phyloP scores from a whole-genome alignment of 2,797 vertebrate species.

The Microchirus variegatus region DNA sequence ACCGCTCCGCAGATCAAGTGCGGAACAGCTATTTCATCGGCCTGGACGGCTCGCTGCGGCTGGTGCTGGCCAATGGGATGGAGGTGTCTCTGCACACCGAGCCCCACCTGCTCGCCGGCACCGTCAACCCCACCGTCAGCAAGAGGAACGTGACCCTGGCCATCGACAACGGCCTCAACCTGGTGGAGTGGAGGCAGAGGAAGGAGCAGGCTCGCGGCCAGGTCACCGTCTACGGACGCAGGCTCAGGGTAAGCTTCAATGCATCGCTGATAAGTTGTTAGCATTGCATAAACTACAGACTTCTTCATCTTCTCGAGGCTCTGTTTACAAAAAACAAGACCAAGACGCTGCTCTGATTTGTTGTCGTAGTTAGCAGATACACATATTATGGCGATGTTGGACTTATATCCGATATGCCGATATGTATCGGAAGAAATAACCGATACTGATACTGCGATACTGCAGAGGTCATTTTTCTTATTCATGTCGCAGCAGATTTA shows the following conservation, averaged over 20 bases:
- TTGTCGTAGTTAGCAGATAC: too few relatives aligned
- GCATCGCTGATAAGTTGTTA: too few relatives aligned
- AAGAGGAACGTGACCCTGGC: conserved; percentile 96
- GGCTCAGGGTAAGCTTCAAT: conserved; percentile 91
- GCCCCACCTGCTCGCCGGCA: conserved; percentile 95
- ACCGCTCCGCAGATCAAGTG: conserved; percentile 89
- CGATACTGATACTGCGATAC: too few relatives aligned
- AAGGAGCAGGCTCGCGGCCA: conserved; percentile 96
- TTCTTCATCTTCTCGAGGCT: too few relatives aligned
- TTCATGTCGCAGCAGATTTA: too few relatives aligned
- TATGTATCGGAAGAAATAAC: too few relatives aligned
- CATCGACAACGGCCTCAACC: conserved; percentile 95
- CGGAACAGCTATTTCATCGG: conserved; percentile 98
- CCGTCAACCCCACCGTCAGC: conserved; percentile 95
- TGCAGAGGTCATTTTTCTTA: too few relatives aligned
- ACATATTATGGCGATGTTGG: too few relatives aligned
- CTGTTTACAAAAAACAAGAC: too few relatives aligned
- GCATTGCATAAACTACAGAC: too few relatives aligned
- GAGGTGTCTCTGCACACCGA: conserved; percentile 96
- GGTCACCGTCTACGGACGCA: conserved; percentile 95
- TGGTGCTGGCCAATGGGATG: conserved; percentile 98
- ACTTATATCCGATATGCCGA: too few relatives aligned
- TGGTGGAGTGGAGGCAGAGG: conserved; percentile 97
- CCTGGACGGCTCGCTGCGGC: conserved; percentile 91
- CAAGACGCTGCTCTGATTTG: too few relatives aligned